Percentiles rank a stretch among this genome's conserved stretches.
Evolutionary conservation across 2,113 vertebrate species (phyloP).

Genomic region (Seriola aureovittata): DNA sequence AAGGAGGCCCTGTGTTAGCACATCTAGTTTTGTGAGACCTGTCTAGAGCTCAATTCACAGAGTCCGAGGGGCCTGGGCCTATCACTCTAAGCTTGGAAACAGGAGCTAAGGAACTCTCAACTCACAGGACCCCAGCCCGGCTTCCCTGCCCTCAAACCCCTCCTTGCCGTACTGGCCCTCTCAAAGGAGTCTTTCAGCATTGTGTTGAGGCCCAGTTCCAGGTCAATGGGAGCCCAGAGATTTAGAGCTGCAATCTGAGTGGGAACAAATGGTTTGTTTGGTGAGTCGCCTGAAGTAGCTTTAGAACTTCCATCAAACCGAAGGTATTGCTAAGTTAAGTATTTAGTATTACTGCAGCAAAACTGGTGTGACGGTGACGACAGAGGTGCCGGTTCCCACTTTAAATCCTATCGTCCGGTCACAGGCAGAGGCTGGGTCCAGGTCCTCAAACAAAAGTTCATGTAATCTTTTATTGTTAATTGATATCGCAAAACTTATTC

Average conservation of each 20-base stretch:
- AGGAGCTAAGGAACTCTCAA: slow-evolving; percentile 78
- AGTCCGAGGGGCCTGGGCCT: slow-evolving; percentile 66
- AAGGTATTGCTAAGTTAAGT: slow-evolving; percentile 64
- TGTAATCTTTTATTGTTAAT: slow-evolving; percentile 52
- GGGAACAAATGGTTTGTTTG: slow-evolving; percentile 83
- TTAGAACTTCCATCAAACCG: slow-evolving; percentile 72
- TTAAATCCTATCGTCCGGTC: slow-evolving; percentile 41
- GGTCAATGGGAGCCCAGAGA: slow-evolving; percentile 81
- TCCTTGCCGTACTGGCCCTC: slow-evolving; percentile 65
- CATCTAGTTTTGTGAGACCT: slow-evolving; percentile 77
- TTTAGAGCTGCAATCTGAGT: slow-evolving; percentile 74
- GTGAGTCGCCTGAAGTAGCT: slow-evolving; percentile 74
- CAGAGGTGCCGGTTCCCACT: slow-evolving; percentile 35
- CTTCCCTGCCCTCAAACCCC: slow-evolving; percentile 63
- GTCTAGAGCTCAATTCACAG: slow-evolving; percentile 77
- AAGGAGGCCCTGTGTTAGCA: slow-evolving; percentile 71
- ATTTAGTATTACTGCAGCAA: slow-evolving; percentile 58
- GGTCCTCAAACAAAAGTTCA: slow-evolving; percentile 55
- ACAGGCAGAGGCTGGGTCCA: slow-evolving; percentile 20
- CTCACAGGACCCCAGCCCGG: slow-evolving; percentile 50
- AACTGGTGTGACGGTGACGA: slow-evolving; percentile 66
- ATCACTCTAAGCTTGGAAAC: slow-evolving; percentile 80
- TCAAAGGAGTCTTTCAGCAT: slow-evolving; percentile 84
- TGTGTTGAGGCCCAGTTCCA: slow-evolving; percentile 76
- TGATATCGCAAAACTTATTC: slow-evolving; percentile 57